Percentiles rank a stretch among this genome's conserved stretches.
Conservation (phyloP, 1,140 invertebrate species). For the Heliconius congener region DNA sequence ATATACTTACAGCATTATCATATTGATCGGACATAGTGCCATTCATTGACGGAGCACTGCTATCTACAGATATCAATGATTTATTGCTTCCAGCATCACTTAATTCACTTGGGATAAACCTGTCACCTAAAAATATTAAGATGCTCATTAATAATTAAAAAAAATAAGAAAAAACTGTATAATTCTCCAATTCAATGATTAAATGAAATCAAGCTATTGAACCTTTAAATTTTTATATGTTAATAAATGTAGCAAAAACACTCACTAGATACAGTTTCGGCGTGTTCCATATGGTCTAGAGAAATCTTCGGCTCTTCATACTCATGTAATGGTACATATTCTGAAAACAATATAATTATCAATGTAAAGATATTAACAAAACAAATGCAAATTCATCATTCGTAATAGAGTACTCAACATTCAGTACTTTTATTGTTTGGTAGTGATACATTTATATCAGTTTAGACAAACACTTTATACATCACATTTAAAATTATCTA, state of each 20-base stretch:
- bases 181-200: no score
- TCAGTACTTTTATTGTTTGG: no score
- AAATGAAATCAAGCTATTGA: no score
- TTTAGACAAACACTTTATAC: no score
- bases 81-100: conserved; percentile 74
- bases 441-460: no score
- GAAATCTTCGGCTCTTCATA: conserved; percentile 73
- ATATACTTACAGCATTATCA: conserved; percentile 62
- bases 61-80: conserved; percentile 67
- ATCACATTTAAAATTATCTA: no score
- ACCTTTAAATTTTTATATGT: no score
- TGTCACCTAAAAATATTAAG: conserved; percentile 54
- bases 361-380: not conserved
- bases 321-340: conserved; percentile 68
- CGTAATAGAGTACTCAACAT: no score
- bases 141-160: no score
- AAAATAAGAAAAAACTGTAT: no score
- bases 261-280: conserved; percentile 72
- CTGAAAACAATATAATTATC: conserved; percentile 40
- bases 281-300: conserved; percentile 62
- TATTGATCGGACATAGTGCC: conserved; percentile 66
- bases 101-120: conserved; percentile 66
- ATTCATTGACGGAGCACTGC: conserved; percentile 65
- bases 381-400: no score
- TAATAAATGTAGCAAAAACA: conserved; percentile 10